These are phyloP conservation scores for Urophycis tenuis DNA, from an alignment of 2,797 vertebrate genomes.

Conservation along the genomic window DNA sequence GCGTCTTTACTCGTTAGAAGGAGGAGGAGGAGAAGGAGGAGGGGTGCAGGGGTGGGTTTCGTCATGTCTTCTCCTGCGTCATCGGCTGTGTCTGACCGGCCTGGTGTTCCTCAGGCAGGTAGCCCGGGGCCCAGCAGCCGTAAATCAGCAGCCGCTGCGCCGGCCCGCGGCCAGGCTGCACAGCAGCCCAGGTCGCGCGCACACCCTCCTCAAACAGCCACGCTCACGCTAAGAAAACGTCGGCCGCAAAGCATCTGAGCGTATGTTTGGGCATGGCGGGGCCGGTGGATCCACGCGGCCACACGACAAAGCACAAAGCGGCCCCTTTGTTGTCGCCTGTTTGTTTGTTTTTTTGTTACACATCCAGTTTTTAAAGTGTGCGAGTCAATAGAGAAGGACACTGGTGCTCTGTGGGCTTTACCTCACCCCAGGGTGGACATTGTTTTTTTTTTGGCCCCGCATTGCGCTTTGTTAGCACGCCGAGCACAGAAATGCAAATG, in stretches of 20 bases:
- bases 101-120: slow-evolving; percentile 42
- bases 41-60: neutral
- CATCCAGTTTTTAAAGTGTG: neutral
- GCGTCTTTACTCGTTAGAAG: neutral
- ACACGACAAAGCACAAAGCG: neutral
- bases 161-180: slow-evolving; percentile 2
- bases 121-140: slow-evolving; percentile 49
- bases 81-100: slow-evolving; percentile 64
- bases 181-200: neutral
- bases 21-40: neutral
- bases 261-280: neutral
- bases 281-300: neutral
- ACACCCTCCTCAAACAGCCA: neutral
- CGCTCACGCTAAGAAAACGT: too few relatives aligned
- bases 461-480: neutral
- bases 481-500: neutral
- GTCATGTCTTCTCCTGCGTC: slow-evolving; percentile 51
- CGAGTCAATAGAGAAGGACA: neutral
- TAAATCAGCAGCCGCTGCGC: slow-evolving; percentile 50
- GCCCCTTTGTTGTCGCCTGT: neutral
- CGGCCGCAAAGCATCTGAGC: neutral
- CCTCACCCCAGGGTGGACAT: neutral
- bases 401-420: neutral
- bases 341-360: neutral
- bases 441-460: neutral